These are phyloP conservation scores for Eospalax fontanierii DNA, from an alignment of 2,797 vertebrate genomes.

Conservation along the genomic window DNA sequence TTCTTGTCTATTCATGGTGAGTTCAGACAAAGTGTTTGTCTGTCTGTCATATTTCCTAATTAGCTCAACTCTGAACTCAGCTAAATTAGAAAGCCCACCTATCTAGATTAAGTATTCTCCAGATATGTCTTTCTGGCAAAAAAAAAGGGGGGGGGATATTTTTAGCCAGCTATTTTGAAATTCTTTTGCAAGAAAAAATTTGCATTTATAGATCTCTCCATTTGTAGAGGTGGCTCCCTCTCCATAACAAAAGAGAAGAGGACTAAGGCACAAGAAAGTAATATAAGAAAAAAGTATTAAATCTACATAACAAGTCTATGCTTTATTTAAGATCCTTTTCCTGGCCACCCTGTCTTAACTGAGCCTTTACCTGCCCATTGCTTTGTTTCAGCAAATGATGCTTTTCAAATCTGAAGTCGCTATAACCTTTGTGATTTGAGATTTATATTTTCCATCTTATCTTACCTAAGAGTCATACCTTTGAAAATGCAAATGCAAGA, in stretches of 20 bases:
- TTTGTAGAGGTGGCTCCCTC: not conserved
- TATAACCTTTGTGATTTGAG: not conserved
- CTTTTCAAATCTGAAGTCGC: not conserved
- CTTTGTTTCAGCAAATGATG: slow-evolving; percentile 15
- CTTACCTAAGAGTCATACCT: slow-evolving; percentile 12
- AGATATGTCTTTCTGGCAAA: not conserved
- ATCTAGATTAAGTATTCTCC: not conserved
- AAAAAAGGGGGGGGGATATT: not conserved
- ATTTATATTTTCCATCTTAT: not conserved
- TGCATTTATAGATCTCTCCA: not conserved
- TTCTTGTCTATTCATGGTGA: not conserved
- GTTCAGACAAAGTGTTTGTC: not conserved
- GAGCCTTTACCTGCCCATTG: not conserved
- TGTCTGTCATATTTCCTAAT: not conserved
- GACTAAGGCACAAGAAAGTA: not conserved
- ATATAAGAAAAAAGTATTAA: not conserved
- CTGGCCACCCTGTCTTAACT: not conserved
- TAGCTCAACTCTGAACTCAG: not conserved
- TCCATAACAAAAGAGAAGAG: not conserved
- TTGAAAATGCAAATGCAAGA: not conserved
- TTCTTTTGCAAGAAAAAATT: not conserved
- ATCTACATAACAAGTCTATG: not conserved
- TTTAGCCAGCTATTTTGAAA: not conserved
- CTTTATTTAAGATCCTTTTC: not conserved
- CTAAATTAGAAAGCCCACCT: not conserved